phyloP scores from a whole-genome alignment of 1,140 invertebrate genomes.

The Metopolophium dirhodum region DNA sequence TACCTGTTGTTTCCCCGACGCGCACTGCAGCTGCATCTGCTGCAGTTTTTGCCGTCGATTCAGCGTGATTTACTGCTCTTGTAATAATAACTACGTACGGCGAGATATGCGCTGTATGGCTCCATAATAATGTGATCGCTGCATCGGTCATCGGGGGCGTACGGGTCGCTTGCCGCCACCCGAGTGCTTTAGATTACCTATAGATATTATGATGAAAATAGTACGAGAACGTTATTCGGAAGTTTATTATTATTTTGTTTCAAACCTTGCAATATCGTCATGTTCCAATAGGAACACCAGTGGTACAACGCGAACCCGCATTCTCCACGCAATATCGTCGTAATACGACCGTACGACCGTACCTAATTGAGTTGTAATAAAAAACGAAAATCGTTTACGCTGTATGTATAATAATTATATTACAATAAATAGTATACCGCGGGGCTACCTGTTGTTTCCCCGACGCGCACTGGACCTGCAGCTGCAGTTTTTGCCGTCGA shows the following conservation, averaged over 20 bases:
- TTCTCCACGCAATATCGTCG: neutral
- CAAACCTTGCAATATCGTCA: no score
- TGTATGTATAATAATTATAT: neutral
- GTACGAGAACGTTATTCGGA: no score
- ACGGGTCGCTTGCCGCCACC: no score
- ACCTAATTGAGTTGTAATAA: constrained; percentile 4
- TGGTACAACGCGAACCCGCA: constrained; percentile 40
- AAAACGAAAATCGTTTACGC: neutral
- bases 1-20: constrained; percentile 8
- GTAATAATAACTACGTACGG: no score
- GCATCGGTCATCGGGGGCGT: no score
- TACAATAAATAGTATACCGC: neutral
- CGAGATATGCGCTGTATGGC: no score
- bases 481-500: neutral
- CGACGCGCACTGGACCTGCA: neutral
- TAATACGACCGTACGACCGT: neutral
- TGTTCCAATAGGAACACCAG: neutral
- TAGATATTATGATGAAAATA: no score
- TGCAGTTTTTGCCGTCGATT: neutral
- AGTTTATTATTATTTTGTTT: no score
- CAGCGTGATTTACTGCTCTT: neutral
- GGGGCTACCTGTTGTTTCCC: constrained; percentile 21
- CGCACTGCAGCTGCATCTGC: neutral
- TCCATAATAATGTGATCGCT: no score
- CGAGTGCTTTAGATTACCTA: no score